phyloP scores from a whole-genome alignment of 2,113 vertebrate genomes.

The Mesoclemmys tuberculata region DNA sequence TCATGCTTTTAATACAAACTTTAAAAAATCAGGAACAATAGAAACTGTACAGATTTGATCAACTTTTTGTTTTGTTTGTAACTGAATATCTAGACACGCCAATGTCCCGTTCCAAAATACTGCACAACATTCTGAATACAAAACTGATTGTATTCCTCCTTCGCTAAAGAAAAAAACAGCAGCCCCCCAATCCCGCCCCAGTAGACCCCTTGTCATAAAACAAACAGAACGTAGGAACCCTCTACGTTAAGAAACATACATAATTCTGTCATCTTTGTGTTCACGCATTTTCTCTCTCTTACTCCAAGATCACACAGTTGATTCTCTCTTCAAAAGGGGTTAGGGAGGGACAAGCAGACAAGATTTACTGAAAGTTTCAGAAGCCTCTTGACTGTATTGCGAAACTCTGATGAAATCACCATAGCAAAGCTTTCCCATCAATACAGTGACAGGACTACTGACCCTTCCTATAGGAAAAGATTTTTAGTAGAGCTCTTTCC shows the following conservation, averaged over 20 bases:
- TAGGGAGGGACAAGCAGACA: neutral
- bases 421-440: neutral
- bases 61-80: slow-evolving; percentile 81
- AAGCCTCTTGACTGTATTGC: neutral
- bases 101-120: slow-evolving; percentile 86
- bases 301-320: slow-evolving; percentile 53
- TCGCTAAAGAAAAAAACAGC: slow-evolving; percentile 75
- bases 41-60: slow-evolving; percentile 91
- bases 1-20: slow-evolving; percentile 93
- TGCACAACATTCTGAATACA: slow-evolving; percentile 90
- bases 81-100: slow-evolving; percentile 86
- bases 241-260: slow-evolving; percentile 47
- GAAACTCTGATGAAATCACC: neutral
- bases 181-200: slow-evolving; percentile 56
- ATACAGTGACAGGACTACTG: neutral
- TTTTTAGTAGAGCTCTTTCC: neutral
- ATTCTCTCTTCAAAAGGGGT: slow-evolving; percentile 59
- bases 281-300: slow-evolving; percentile 52
- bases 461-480: neutral
- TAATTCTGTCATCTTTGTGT: slow-evolving; percentile 63
- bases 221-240: slow-evolving; percentile 48
- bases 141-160: slow-evolving; percentile 85
- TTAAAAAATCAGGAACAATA: slow-evolving; percentile 92
- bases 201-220: slow-evolving; percentile 54
- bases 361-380: neutral